Base-by-base conservation (phyloP, 2,113 vertebrate genomes). In the Bagarius yarrelli region DNA sequence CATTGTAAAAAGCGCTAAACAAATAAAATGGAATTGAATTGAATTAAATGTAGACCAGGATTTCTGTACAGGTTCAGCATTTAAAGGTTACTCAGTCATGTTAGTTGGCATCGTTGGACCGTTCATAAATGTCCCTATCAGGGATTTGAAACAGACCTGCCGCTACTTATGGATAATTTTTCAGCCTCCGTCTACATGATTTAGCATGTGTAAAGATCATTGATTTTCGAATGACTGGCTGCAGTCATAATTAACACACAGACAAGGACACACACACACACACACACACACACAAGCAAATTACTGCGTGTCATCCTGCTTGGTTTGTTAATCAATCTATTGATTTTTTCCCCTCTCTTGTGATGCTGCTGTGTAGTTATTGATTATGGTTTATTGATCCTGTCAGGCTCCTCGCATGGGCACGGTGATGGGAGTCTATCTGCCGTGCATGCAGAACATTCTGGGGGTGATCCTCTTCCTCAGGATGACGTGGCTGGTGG, bases 391-490 rank as follows among this genome's bases (percentile, higher is more conserved):
- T 21, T n/a, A 79, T 52, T 85, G 50, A 73, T 86, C 59, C 19
- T 53, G 15, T 72, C 86, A 99, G 98, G 96, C 96, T 44, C 95
- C 98, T 0, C 94, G 96, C 78, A 95, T 99, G 92, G 98, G 98
- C 86, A 99, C 98, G 76, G 93, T 98, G 89, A 99, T 99, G 96
- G 98, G 98, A 0, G 97, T 99, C 72, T 99, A 98, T 91, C 88
- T 99, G 79, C 98, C 98, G 0, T 99, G 97, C 83, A 94, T 99
- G 88, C 98, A 99, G 91, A 99, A 99, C 90, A 99, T 99, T 85
- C 96, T 99, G 5, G 98, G 98, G 8, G 98, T 99, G 83, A 99
- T 99, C 86, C 95, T 99, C 80, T 99, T 99, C 89, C 93, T 99
- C 84, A 92, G 97, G 64, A 97, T 99, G 92, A 98, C 98, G 11